A percentile compares a stretch with the other conserved stretches of the same genome.
phyloP scores from a whole-genome alignment of 2,797 vertebrate genomes.

The Botia kubotai region DNA sequence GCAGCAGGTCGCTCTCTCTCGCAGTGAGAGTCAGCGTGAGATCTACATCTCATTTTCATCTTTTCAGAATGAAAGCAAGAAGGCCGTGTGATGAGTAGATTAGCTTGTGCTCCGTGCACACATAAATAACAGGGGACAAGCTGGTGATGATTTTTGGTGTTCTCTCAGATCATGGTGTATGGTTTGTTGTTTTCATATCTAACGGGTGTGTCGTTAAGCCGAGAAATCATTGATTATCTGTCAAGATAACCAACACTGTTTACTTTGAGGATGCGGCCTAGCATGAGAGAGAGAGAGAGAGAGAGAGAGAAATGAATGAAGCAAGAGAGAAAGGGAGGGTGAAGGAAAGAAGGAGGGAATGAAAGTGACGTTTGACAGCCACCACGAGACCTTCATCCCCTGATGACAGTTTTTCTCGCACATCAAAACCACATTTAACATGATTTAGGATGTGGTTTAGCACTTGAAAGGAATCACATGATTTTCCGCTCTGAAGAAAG shows the following conservation, averaged over 20 bases:
- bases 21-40: neutral
- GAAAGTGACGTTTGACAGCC: neutral
- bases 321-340: no score
- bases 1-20: neutral
- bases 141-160: neutral
- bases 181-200: slow-evolving; percentile 8
- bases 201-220: neutral
- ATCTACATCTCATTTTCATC: no score
- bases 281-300: neutral
- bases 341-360: neutral
- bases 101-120: no score
- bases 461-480: no score
- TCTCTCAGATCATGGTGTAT: neutral
- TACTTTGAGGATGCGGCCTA: no score
- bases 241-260: neutral
- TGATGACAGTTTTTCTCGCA: neutral
- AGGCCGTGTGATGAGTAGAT: no score
- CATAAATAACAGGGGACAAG: no score
- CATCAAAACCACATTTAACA: slow-evolving; percentile 8
- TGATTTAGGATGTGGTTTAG: slow-evolving; percentile 10
- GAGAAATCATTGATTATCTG: neutral
- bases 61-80: no score
- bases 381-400: neutral
- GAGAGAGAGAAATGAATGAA: neutral
- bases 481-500: neutral